These are phyloP conservation scores for Drosophila robusta DNA, from an alignment of 2,888 invertebrate genomes.

Conservation along the genomic window DNA sequence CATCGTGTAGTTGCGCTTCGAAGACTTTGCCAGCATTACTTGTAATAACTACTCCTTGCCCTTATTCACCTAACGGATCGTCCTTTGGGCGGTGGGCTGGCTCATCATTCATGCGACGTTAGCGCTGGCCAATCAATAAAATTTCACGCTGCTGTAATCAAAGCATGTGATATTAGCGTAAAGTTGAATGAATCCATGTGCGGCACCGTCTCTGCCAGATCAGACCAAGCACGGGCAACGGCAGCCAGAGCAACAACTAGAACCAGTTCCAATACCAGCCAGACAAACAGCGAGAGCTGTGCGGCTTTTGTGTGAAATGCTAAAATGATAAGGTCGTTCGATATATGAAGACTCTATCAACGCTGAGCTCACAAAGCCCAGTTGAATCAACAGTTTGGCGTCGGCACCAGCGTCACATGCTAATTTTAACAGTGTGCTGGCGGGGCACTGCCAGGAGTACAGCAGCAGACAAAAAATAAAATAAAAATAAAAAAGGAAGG, in stretches of 20 bases:
- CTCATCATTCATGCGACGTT: constrained; percentile 66
- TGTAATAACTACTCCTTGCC: constrained; percentile 9
- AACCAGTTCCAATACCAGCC: constrained; percentile 30
- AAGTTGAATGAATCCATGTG: constrained; percentile 78
- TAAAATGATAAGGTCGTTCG: constrained; percentile 69
- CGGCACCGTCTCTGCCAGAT: constrained; percentile 43
- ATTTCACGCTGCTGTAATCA: constrained; percentile 84
- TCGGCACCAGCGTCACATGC: constrained; percentile 58
- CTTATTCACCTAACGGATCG: constrained; percentile 21
- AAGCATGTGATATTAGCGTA: constrained; percentile 82
- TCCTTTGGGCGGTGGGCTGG: constrained; percentile 29
- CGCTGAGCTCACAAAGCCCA: constrained; percentile 45
- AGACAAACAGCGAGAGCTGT: constrained; percentile 25
- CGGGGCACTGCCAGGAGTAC: not conserved
- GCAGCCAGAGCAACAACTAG: constrained; percentile 31
- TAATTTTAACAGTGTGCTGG: constrained; percentile 63
- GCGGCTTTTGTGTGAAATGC: constrained; percentile 63
- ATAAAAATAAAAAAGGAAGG: not conserved
- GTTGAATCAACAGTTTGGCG: constrained; percentile 76
- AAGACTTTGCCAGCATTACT: constrained; percentile 15
- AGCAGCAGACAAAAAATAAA: constrained; percentile 26
- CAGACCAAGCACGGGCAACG: constrained; percentile 33
- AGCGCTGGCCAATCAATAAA: constrained; percentile 83
- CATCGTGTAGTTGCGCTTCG: not conserved
- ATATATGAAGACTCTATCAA: constrained; percentile 50